These are phyloP conservation scores for Periophthalmus magnuspinnatus DNA, from an alignment of 2,797 vertebrate species.

Conservation along the genomic window DNA sequence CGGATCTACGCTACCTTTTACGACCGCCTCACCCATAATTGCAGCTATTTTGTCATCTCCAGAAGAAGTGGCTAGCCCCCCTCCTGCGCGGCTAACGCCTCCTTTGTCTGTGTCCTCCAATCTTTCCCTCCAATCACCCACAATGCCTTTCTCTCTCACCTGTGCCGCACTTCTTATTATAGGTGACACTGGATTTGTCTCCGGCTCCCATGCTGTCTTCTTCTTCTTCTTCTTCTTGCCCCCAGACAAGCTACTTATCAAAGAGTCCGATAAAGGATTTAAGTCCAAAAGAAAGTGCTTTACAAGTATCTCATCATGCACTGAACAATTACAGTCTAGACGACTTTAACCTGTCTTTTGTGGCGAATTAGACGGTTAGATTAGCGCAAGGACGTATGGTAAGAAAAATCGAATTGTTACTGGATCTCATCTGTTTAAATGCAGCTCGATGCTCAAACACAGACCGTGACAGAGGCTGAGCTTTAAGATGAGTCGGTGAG, in stretches of 20 bases:
- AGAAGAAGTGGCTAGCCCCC: conserved; percentile 28
- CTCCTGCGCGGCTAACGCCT: conserved; percentile 24
- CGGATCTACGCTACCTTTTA: conserved; percentile 16
- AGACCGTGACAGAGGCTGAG: too few species aligned
- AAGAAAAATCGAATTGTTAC: too few species aligned
- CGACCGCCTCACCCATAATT: conserved; percentile 33
- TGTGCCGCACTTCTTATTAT: conserved; percentile 19
- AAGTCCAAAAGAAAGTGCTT: conserved; percentile 11
- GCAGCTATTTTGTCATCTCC: conserved; percentile 37
- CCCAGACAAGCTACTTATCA: conserved; percentile 21
- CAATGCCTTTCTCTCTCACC: conserved; percentile 25
- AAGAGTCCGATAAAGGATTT: conserved; percentile 13
- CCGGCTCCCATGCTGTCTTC: conserved; percentile 9
- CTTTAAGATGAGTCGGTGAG: too few species aligned
- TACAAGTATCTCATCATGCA: not conserved
- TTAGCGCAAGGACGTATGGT: too few species aligned
- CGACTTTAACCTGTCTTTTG: not conserved
- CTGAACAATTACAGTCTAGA: not conserved
- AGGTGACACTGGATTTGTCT: conserved; percentile 27
- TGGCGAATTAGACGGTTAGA: not conserved
- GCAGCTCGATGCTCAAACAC: too few species aligned
- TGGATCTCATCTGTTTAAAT: too few species aligned
- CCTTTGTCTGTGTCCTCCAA: conserved; percentile 29
- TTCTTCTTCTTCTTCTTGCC: conserved; percentile 4
- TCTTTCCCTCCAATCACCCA: conserved; percentile 22